Conservation (phyloP, 2,888 invertebrate genomes). For the Malachius bipustulatus region DNA sequence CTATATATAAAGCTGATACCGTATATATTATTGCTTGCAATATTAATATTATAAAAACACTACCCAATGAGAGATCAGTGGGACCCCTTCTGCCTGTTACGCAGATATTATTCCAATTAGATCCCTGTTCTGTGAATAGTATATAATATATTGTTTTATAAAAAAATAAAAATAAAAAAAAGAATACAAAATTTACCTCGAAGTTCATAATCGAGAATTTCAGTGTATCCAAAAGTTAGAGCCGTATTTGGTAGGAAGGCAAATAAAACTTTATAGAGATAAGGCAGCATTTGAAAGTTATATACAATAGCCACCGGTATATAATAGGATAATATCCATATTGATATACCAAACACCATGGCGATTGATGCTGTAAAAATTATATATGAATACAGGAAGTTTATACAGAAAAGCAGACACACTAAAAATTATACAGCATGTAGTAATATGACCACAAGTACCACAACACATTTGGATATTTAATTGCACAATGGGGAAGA, state of each 20-base stretch:
- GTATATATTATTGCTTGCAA: conserved; percentile 41
- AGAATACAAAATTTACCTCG: conserved; percentile 26
- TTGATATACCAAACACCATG: conserved; percentile 29
- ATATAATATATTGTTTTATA: no score
- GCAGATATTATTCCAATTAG: conserved; percentile 38
- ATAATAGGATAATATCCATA: conserved; percentile 31
- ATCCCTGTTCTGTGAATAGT: conserved; percentile 34
- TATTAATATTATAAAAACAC: conserved; percentile 39
- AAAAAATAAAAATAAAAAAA: conserved; percentile 7
- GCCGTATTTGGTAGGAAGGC: conserved; percentile 32
- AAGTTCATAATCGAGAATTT: conserved; percentile 30
- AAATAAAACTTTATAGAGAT: conserved; percentile 22
- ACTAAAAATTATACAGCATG: no score
- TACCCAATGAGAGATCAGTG: conserved; percentile 30
- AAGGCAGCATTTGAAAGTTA: conserved; percentile 15
- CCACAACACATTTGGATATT: no score
- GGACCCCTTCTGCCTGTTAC: conserved; percentile 27
- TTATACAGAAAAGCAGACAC: no score
- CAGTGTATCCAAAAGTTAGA: conserved; percentile 29
- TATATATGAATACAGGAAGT: no score
- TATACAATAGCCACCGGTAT: conserved; percentile 25
- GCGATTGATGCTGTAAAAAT: conserved; percentile 30
- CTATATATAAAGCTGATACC: conserved; percentile 48
- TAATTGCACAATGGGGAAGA: no score
- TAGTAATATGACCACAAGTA: no score